Evolutionary conservation across 2,797 vertebrate genomes (phyloP).

Genomic region (Peromyscus nudipes): DNA sequence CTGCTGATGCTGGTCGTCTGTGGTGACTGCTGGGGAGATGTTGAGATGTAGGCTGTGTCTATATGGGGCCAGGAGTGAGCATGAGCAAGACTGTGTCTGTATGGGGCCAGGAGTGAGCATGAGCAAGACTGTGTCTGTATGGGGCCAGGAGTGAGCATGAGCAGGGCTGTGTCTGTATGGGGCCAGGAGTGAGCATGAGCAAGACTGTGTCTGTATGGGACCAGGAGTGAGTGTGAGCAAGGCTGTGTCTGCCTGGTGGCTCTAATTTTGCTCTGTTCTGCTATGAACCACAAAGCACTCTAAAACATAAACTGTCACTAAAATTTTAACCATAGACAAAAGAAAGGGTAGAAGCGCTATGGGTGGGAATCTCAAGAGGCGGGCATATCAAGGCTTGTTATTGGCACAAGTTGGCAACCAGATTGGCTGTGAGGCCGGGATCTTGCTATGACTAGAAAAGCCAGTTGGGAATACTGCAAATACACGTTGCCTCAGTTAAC

Average conservation of each 20-base stretch:
- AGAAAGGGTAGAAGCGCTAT: not conserved
- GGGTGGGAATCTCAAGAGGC: not conserved
- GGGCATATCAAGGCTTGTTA: not conserved
- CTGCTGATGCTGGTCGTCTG: accelerated
- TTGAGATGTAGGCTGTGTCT: not conserved
- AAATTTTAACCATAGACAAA: not conserved
- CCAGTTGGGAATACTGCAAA: not conserved
- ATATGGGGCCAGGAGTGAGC: no score
- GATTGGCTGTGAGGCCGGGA: not conserved
- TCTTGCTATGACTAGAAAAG: not conserved
- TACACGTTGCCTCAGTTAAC: not conserved
- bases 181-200: no score
- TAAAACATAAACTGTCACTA: not conserved
- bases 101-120: no score
- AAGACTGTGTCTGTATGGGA: not conserved
- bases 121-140: no score
- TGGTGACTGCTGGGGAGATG: not conserved
- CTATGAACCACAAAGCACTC: not conserved
- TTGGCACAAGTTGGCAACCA: not conserved
- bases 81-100: no score
- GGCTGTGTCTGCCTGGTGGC: no score
- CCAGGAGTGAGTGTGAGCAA: no score
- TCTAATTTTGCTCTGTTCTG: not conserved
- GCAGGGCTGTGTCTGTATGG: no score
- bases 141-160: no score